Base-by-base conservation (phyloP, 2,797 vertebrate genomes). In the Leptatherina wallacei region DNA sequence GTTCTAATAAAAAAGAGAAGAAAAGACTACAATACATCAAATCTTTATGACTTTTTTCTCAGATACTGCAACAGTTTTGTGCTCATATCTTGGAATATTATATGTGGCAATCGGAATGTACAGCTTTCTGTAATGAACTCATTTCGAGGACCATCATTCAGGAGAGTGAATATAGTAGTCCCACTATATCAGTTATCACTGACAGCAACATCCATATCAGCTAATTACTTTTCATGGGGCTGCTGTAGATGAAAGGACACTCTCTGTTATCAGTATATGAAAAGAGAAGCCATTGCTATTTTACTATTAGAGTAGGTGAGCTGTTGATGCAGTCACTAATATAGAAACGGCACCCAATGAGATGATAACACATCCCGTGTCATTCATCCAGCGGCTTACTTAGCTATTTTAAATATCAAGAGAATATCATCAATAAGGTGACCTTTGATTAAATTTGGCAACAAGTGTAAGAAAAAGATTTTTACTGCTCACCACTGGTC, bases 181-280 rank as follows among this genome's bases (percentile, higher is more conserved):
- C 82, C 73, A 82, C 82, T 89, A 89, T 92, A 92, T 93, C 90
- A 88, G 88, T 88, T 91, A 90, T 92, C 90, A 81, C 84, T 87
- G 87, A 91, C 90, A 90, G 87, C 82, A 81, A 86, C 84, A 88
- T 88, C 81, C 85, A 87, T 92, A 92, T 91, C 89, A 77, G 85
- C 91, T 94, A 92, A 94, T 93, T 92, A 91, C 86, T 85, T 89
- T 90, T 86, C 87, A 89, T 42, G 68, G 77, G 79, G 76, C 78
- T 78, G 81, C 85, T 84, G 85, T 83, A 83, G 90, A 84, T 63
- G 73, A 85, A 82, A 86, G 82, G 86, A 88, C 85, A 88, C 75
- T 76, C 71, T 83, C 82, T 75, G 76, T 89, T 90, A 90, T 90
- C 83, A 62, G 75, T 78, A 75, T 75, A 83, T 83, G 81, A 84